phyloP scores from a whole-genome alignment of 2,113 vertebrate genomes.

The Ibidorhyncha struthersii region DNA sequence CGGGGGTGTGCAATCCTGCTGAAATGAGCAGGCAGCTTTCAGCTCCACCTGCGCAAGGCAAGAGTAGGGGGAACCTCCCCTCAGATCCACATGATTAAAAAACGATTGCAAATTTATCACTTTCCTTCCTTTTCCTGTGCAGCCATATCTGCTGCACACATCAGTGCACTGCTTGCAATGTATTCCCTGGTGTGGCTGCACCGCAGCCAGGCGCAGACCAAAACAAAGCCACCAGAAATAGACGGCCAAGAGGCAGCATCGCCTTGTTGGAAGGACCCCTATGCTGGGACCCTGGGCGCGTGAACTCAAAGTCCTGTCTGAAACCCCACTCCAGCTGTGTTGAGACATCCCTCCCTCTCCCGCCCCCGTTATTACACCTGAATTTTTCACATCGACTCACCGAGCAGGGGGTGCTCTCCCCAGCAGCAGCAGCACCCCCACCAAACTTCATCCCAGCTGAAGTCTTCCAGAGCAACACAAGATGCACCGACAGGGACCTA shows the following conservation, averaged over 20 bases:
- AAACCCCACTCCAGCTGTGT: background rate
- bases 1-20: background rate
- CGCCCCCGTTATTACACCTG: background rate
- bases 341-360: background rate
- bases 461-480: background rate
- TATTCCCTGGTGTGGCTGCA: background rate
- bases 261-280: background rate
- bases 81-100: background rate
- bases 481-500: background rate
- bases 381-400: background rate
- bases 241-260: background rate
- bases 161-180: background rate
- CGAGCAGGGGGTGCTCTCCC: background rate
- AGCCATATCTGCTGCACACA: background rate
- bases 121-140: background rate
- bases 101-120: accelerated
- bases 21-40: background rate
- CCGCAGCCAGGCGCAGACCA: background rate
- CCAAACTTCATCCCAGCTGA: background rate
- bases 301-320: background rate
- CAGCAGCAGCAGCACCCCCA: background rate
- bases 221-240: background rate
- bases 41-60: background rate
- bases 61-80: background rate
- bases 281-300: background rate